phyloP scores from a whole-genome alignment of 2,797 vertebrate species.

The Ceyx erithaca region DNA sequence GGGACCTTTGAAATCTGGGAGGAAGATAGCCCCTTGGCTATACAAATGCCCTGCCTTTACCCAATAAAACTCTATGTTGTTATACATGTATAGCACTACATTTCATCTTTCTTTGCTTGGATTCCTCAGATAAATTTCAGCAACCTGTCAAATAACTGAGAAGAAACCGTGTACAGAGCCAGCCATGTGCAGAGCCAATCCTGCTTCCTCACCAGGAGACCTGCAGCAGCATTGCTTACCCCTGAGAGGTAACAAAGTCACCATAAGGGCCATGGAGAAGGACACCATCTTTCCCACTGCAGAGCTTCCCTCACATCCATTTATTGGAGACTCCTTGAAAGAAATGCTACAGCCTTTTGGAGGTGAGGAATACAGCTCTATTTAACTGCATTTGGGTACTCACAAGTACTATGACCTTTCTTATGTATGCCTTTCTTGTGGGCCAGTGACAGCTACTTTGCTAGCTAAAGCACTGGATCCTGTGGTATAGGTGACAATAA shows the following conservation, averaged over 20 bases:
- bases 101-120: conserved; percentile 20
- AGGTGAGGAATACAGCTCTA: neutral
- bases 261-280: neutral
- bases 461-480: neutral
- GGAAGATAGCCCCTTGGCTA: conserved; percentile 13
- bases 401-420: neutral
- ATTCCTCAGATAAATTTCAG: conserved; percentile 26
- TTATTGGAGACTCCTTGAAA: neutral
- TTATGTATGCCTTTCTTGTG: neutral
- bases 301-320: neutral
- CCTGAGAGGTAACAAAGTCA: neutral
- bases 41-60: conserved; percentile 7
- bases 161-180: neutral
- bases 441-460: neutral
- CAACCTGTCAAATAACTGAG: conserved; percentile 1
- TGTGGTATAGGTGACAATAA: neutral
- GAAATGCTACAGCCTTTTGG: neutral
- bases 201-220: neutral
- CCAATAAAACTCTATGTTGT: neutral
- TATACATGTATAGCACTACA: conserved; percentile 13
- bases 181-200: neutral
- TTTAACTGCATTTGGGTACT: neutral
- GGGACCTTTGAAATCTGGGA: conserved; percentile 27
- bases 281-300: neutral
- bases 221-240: neutral